These are phyloP conservation scores for Cheilosia scutellata DNA, from an alignment of 2,888 invertebrate genomes.

Conservation along the genomic window DNA sequence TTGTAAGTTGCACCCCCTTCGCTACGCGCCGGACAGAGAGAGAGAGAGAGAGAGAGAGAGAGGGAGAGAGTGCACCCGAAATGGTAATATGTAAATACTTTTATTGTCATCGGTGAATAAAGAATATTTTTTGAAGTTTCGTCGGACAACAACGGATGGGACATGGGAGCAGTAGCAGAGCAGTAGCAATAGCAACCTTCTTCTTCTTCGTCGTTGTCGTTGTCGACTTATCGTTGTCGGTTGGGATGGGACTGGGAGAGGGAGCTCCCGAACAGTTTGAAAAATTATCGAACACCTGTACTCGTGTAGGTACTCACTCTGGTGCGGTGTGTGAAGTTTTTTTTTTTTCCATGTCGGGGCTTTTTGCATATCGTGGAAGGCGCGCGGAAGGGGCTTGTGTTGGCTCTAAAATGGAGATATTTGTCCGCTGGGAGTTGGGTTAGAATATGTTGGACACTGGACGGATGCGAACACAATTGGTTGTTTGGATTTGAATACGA, in stretches of 20 bases:
- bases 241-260: background rate
- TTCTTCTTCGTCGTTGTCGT: too few relatives aligned
- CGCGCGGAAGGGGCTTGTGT: conserved; percentile 23
- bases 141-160: conserved; percentile 10
- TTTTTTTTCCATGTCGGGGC: background rate
- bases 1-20: conserved; percentile 43
- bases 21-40: background rate
- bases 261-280: conserved; percentile 58
- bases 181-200: too few relatives aligned
- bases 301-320: conserved; percentile 56
- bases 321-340: conserved; percentile 51
- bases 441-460: conserved; percentile 36
- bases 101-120: conserved; percentile 82
- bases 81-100: conserved; percentile 83
- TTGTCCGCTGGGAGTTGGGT: conserved; percentile 70
- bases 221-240: background rate
- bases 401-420: conserved; percentile 73
- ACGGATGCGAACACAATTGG: conserved; percentile 66
- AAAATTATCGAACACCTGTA: conserved; percentile 76
- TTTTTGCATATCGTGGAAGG: conserved; percentile 40
- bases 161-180: background rate
- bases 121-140: conserved; percentile 75
- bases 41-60: too few relatives aligned
- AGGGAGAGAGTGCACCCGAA: conserved; percentile 79
- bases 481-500: conserved; percentile 70